Evolutionary conservation across 2,113 vertebrate genomes (phyloP).

Genomic region (Ptychochromis oligacanthus): DNA sequence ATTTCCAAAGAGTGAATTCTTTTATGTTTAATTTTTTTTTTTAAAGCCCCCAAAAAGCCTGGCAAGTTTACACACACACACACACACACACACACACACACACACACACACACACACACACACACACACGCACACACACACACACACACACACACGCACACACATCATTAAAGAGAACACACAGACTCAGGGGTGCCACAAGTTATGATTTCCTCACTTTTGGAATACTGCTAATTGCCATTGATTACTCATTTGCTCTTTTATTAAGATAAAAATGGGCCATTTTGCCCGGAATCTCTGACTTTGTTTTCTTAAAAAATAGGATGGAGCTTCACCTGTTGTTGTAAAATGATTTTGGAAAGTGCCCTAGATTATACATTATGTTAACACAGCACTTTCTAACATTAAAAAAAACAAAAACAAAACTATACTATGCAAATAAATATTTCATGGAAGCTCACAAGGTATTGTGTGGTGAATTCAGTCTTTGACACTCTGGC

Average conservation of each 20-base stretch:
- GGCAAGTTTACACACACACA: not conserved
- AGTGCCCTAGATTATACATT: not conserved
- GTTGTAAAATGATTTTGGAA: not conserved
- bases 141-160: too few species aligned
- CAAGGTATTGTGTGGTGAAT: not conserved
- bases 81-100: too few species aligned
- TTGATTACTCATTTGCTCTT: conserved; percentile 25
- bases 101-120: not conserved
- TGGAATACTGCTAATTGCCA: not conserved
- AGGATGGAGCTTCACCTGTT: not conserved
- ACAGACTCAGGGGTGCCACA: not conserved
- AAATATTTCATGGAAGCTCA: not conserved
- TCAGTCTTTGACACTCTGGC: not conserved
- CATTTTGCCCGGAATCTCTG: not conserved
- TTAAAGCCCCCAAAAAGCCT: not conserved
- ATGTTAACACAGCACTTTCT: not conserved
- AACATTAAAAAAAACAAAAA: not conserved
- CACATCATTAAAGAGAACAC: not conserved
- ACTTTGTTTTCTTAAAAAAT: not conserved
- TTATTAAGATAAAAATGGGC: conserved; percentile 12
- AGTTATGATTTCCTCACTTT: conserved; percentile 12
- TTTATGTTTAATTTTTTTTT: not conserved
- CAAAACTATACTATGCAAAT: not conserved
- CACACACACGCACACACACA: too few species aligned
- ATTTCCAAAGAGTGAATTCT: not conserved